Base-by-base conservation (phyloP, 37 sponge, comb jelly and placozoan genomes). In the Dysidea cf. avara region DNA sequence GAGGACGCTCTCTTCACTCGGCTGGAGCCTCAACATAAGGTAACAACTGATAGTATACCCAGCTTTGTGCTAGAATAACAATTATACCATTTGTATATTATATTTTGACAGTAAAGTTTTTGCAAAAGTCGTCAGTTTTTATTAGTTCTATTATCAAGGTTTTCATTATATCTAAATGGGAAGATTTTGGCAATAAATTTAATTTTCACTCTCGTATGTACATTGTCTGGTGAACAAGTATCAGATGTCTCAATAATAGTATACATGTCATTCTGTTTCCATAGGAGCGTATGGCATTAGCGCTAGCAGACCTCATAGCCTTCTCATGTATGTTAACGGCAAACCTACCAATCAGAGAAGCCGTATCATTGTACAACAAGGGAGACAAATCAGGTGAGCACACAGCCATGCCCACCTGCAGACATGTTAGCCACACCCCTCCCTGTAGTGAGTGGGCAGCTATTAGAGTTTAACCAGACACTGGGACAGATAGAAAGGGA, bases 401-500 rank as follows among this genome's bases (percentile, higher is more conserved):
- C 5, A 5, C 46, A 9, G 46, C 9, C 46, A 43, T 9, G 3
- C 5, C 11, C 29, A 28, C 36, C 35, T 29, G 33, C 64, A 20
- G 5, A 32, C 7, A 31, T 21, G 25, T 47, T 20, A 20, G 18
- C 3, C 24, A 9, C 13, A 7, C 13, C 7, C 3, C 5, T 37
- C 22, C 22, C 47, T 67, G 49, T 68, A 56, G 58, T 56, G 58
- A 56, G 25, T 28, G 25, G 29, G 25, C 58, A 56, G 14, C 28
- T 67, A 49, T 22, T 72, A 61, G 87, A 90, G 65, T 90, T 86
- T 74, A 85, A 74, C 62, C 29, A 37, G 38, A 77, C 82, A 0
- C 81, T 87, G 31, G 94, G 87, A 16, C n/a, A 68, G 25, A 92
- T 92, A 46, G 90, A 92, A 65, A 69, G 89, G 0, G 89, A 92